A percentile compares a stretch with the other conserved stretches of the same genome.
These are phyloP conservation scores for Dusona sp. DNA, from an alignment of 2,888 invertebrate species.

Conservation along the genomic window DNA sequence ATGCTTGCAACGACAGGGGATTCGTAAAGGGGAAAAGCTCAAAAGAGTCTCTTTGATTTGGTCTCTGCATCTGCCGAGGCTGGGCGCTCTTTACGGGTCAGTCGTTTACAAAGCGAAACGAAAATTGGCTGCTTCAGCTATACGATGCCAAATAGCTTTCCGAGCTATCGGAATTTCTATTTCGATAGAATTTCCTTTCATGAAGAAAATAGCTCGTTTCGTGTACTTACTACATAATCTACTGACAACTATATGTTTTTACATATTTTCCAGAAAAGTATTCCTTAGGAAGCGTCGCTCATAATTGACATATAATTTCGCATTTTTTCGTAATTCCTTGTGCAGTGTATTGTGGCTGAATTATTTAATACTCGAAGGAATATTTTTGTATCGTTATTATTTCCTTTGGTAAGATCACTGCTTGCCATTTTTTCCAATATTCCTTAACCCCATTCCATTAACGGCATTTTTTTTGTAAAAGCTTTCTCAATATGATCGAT, in stretches of 20 bases:
- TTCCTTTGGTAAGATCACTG: neutral
- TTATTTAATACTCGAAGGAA: neutral
- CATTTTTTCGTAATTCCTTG: neutral
- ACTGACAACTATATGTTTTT: neutral
- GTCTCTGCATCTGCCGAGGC: constrained; percentile 28
- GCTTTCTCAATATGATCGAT: neutral
- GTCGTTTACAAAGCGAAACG: constrained; percentile 57
- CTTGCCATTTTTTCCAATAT: neutral
- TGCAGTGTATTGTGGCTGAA: neutral
- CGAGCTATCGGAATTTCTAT: constrained; percentile 29
- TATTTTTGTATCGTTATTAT: too few species aligned
- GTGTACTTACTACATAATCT: neutral
- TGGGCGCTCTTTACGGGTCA: constrained; percentile 53
- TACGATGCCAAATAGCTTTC: constrained; percentile 47
- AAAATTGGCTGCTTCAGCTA: constrained; percentile 55
- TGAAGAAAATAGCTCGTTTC: constrained; percentile 5
- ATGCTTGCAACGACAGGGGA: neutral
- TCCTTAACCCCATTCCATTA: neutral
- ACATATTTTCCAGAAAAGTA: neutral
- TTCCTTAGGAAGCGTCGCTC: neutral
- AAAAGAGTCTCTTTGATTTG: constrained; percentile 58
- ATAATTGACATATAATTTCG: too few species aligned
- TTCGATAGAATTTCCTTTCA: constrained; percentile 33
- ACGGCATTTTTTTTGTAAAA: neutral
- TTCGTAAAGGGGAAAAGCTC: neutral